phyloP scores from a whole-genome alignment of 2,113 vertebrate species.

The Cynocephalus volans region DNA sequence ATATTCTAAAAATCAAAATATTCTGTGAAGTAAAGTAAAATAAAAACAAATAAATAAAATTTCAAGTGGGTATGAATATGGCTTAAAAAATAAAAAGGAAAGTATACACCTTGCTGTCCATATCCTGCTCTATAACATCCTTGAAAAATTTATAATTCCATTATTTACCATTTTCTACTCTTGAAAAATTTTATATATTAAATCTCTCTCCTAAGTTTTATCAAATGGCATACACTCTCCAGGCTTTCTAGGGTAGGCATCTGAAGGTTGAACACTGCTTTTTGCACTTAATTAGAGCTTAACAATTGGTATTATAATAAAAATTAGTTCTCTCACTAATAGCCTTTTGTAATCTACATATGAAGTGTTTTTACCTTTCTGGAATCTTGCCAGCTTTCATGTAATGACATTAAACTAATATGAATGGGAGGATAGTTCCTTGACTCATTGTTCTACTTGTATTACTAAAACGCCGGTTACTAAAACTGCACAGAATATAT shows the following conservation, averaged over 20 bases:
- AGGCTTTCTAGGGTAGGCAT: neutral
- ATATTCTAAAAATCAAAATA: conserved; percentile 37
- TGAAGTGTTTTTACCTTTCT: neutral
- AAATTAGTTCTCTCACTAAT: conserved; percentile 10
- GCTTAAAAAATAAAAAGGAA: conserved; percentile 39
- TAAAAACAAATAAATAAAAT: conserved; percentile 47
- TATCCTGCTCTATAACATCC: neutral
- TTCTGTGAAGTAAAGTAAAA: conserved; percentile 12
- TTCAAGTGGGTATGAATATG: neutral
- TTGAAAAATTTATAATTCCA: neutral
- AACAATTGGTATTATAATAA: conserved; percentile 21
- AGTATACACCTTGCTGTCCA: neutral
- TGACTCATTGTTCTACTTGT: neutral
- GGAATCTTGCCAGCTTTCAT: conserved; percentile 33
- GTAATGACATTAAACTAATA: neutral
- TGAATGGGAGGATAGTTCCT: neutral
- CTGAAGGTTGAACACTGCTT: neutral
- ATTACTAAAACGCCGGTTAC: neutral
- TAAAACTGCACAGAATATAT: neutral
- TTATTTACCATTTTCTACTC: neutral
- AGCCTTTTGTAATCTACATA: neutral
- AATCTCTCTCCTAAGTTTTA: conserved; percentile 12
- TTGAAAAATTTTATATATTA: neutral
- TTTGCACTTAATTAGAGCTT: conserved; percentile 5
- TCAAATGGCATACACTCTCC: neutral